A percentile compares a stretch with the other conserved stretches of the same genome.
Conservation (phyloP, 2,888 invertebrate species). For the Netelia melanura region DNA sequence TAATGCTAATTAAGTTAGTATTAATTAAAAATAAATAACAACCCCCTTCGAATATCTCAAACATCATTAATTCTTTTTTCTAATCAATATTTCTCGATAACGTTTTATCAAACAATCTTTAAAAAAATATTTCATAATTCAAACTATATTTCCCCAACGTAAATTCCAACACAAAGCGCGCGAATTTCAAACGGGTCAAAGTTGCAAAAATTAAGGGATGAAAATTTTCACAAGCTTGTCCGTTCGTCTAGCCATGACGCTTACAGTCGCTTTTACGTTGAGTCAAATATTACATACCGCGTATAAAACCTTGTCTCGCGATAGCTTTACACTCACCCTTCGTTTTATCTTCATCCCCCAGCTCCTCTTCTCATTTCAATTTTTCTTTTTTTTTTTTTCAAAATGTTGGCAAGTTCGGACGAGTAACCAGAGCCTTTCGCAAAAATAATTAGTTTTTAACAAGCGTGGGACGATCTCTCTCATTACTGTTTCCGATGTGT, state of each 20-base stretch:
- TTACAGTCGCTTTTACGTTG: constrained; percentile 2
- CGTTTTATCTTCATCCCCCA: background rate
- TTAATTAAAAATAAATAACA: too few relatives aligned
- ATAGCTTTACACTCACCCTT: constrained; percentile 1
- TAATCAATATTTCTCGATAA: too few relatives aligned
- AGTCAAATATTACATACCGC: constrained; percentile 12
- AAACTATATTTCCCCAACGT: too few relatives aligned
- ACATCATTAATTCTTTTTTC: too few relatives aligned
- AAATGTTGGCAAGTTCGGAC: constrained; percentile 5
- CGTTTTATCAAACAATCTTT: too few relatives aligned
- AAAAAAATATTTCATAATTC: too few relatives aligned
- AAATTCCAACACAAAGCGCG: background rate
- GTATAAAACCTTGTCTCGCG: constrained; percentile 13
- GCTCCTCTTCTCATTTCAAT: constrained; percentile 31
- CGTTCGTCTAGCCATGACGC: background rate
- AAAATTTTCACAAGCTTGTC: constrained; percentile 6
- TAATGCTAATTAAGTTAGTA: too few relatives aligned
- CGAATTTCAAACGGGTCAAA: background rate
- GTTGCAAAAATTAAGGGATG: background rate
- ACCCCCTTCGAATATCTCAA: too few relatives aligned
- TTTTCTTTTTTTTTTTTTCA: constrained; percentile 50
- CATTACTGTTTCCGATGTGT: constrained; percentile 63
- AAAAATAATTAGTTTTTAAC: constrained; percentile 78
- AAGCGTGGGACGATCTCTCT: constrained; percentile 67
- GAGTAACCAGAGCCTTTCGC: constrained; percentile 41